Conservation (phyloP, 2,888 invertebrate species). For the Platycnemis pennipes region DNA sequence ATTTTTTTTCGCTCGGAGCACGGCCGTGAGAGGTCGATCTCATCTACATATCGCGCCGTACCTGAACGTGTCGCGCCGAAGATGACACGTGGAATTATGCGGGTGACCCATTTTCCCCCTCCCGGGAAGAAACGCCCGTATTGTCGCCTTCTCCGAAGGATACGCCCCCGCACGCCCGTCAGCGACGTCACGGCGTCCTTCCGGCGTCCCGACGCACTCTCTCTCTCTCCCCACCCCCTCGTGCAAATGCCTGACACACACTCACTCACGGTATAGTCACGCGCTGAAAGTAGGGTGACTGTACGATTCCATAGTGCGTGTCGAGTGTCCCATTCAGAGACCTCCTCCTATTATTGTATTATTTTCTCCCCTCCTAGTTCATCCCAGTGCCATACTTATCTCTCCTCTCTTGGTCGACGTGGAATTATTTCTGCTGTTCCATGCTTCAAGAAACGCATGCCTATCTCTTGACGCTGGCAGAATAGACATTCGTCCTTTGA, state of each 20-base stretch:
- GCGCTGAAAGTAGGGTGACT: not conserved
- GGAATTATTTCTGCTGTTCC: not conserved
- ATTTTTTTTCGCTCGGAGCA: not conserved
- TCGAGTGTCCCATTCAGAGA: not conserved
- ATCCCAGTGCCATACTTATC: not conserved
- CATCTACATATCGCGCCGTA: not conserved
- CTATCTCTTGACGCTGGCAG: not conserved
- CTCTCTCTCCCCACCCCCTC: too few relatives aligned
- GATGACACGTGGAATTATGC: not conserved
- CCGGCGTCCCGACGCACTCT: too few relatives aligned
- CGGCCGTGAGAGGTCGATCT: not conserved
- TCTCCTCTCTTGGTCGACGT: not conserved
- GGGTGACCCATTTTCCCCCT: not conserved
- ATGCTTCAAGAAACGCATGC: not conserved
- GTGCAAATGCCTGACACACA: not conserved
- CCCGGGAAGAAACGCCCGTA: not conserved
- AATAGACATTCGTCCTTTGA: not conserved
- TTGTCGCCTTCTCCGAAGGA: not conserved
- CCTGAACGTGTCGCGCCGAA: not conserved
- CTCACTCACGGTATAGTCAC: not conserved
- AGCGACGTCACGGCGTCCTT: not conserved
- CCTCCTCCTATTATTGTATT: not conserved
- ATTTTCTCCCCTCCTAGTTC: not conserved
- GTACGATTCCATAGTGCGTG: not conserved
- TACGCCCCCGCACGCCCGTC: not conserved